Evolutionary conservation across 2,888 invertebrate genomes (phyloP).

Genomic region (Sphaeridia pumilis): DNA sequence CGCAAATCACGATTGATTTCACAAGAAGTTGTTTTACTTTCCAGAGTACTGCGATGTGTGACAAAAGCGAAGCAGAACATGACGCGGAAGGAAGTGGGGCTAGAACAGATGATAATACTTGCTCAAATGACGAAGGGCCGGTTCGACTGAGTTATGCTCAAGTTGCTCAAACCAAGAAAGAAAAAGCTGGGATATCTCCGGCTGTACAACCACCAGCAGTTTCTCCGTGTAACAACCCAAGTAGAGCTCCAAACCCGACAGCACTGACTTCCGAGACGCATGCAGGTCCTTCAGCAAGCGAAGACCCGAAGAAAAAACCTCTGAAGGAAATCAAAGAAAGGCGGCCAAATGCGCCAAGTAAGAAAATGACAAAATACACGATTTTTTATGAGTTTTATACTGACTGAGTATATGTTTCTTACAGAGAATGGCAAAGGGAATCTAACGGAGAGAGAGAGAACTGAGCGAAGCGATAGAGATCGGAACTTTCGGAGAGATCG

Average conservation of each 20-base stretch:
- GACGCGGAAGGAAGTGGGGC: too few relatives aligned
- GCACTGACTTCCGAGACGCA: too few relatives aligned
- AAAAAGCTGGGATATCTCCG: slow-evolving; percentile 23
- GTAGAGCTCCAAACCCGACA: not conserved
- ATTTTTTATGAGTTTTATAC: not conserved
- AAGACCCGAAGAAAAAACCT: slow-evolving; percentile 26
- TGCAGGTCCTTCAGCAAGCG: not conserved
- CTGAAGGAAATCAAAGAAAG: slow-evolving; percentile 30
- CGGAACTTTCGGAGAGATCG: slow-evolving; percentile 24
- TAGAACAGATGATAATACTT: slow-evolving; percentile 29
- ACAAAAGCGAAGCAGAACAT: slow-evolving; percentile 27
- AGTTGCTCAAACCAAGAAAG: slow-evolving; percentile 46
- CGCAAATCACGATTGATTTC: not conserved
- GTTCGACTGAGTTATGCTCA: slow-evolving; percentile 52
- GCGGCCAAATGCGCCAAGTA: slow-evolving; percentile 28
- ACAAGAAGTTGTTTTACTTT: slow-evolving; percentile 3
- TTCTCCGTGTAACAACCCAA: slow-evolving; percentile 6
- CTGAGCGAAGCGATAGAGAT: slow-evolving; percentile 23
- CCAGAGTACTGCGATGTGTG: slow-evolving; percentile 12
- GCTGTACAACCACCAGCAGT: slow-evolving; percentile 10
- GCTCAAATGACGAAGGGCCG: slow-evolving; percentile 36
- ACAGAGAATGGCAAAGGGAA: not conserved
- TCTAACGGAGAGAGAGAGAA: slow-evolving; percentile 17
- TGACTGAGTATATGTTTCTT: not conserved
- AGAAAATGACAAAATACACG: slow-evolving; percentile 3